Evolutionary conservation across 2,888 invertebrate species (phyloP), one percentile per base, ranked within the genome.

Genomic region (Lymantria monacha): DNA sequence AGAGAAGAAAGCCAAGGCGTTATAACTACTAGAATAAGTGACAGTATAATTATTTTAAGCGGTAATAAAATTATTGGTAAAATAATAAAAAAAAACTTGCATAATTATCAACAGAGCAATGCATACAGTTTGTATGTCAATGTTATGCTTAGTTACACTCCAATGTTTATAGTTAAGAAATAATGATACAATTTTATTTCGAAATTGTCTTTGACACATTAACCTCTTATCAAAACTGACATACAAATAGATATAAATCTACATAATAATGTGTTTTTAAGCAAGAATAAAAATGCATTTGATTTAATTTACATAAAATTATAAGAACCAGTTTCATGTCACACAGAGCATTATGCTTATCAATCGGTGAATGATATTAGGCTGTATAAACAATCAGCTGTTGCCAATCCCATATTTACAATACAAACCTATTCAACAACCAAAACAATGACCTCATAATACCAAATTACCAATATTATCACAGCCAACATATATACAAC

Each of bases 351-450:
- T 36, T 36, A 36, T 12, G n/a, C 38, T 38, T 38, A 38, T 38
- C 38, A 38, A 38, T 36, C 8, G 9, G 36, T 38, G 38, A 42
- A 55, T 54, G 54, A 53, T 48, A 59, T 48, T 52, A 42, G 44
- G 50, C 53, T 61, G 44, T 54, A 47, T 53, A 60, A 64, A 51
- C 58, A 60, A 63, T 64, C 67, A 70, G 67, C 74, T 69, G 70
- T 58, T 67, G 53, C 50, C 53, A 57, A 48, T 47, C 31, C 33
- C 51, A 51, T 55, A 61, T 62, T 62, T 53, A 58, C 55, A 68
- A 58, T 44, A 62, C 54, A 61, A 58, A 63, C 48, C 46, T 47
- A 52, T 33, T 49, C 48, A 51, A 12, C 33, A 48, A 33, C 48
- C 62, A 58, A 59, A 61, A 63, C 63, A 61, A 57, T 55, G 55